A percentile compares a stretch with the other conserved stretches of the same genome.
These are phyloP conservation scores for Otolemur crassicaudatus DNA, from an alignment of 2,797 vertebrate genomes.

Conservation along the genomic window DNA sequence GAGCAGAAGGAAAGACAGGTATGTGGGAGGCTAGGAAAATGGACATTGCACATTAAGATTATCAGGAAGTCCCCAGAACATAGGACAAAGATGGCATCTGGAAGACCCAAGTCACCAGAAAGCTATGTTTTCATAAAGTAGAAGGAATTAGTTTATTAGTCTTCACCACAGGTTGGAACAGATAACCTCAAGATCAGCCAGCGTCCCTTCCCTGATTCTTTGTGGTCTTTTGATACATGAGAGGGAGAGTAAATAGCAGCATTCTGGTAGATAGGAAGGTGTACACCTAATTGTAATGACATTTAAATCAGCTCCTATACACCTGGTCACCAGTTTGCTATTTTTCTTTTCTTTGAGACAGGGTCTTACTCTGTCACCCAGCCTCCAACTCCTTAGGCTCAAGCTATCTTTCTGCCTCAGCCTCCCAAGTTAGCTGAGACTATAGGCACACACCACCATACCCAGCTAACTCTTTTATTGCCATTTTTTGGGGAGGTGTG, in stretches of 20 bases:
- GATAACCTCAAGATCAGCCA: background rate
- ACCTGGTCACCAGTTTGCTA: background rate
- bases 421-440: background rate
- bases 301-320: background rate
- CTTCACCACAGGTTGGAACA: background rate
- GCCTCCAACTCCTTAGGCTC: background rate
- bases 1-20: background rate
- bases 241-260: background rate
- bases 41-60: background rate
- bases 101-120: background rate
- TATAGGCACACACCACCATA: background rate
- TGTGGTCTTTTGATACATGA: background rate
- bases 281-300: background rate
- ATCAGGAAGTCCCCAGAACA: background rate
- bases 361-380: background rate
- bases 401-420: background rate
- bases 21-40: background rate
- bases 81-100: background rate
- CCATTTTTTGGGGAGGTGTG: background rate
- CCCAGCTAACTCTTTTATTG: background rate
- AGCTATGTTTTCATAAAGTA: background rate
- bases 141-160: background rate
- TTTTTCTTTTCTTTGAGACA: background rate
- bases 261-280: background rate
- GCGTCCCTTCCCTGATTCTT: background rate